Evolutionary conservation across 30 jellyfish, hydroid and myxozoan genomes (phyloP).

Genomic region (Hydractinia symbiolongicarpus): DNA sequence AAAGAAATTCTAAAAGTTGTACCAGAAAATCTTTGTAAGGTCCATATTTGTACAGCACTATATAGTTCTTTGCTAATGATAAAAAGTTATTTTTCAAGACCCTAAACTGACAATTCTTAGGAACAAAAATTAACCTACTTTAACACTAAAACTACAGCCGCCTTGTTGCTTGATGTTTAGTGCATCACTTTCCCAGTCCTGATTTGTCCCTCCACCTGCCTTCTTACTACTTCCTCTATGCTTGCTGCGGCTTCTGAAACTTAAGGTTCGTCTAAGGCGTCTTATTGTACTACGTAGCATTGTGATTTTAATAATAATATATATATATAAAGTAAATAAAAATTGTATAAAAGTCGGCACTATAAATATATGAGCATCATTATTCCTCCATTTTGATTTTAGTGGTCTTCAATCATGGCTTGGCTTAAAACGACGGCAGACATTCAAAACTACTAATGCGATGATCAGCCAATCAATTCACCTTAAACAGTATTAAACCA

Average conservation of each 20-base stretch:
- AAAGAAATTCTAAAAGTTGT: neutral
- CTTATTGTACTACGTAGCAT: conserved; percentile 27
- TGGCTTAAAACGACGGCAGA: too few species aligned
- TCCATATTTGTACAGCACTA: neutral
- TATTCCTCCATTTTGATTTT: conserved; percentile 13
- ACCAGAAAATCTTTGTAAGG: neutral
- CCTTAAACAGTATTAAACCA: too few species aligned
- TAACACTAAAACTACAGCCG: conserved; percentile 65
- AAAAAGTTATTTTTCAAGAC: neutral
- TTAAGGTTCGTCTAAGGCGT: conserved; percentile 78
- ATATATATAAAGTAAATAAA: neutral
- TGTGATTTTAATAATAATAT: neutral
- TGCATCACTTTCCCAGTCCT: conserved; percentile 77
- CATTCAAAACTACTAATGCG: too few species aligned
- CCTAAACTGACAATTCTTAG: neutral
- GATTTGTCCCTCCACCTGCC: conserved; percentile 6
- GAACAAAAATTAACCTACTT: conserved; percentile 23
- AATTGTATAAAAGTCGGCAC: neutral
- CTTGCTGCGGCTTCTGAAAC: conserved; percentile 86
- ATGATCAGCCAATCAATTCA: too few species aligned
- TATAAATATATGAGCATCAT: neutral
- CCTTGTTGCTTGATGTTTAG: conserved; percentile 73
- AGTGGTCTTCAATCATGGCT: neutral
- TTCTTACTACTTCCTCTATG: conserved; percentile 51
- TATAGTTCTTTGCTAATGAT: neutral